phyloP scores from a whole-genome alignment of 2,797 vertebrate genomes.

The Anabas testudineus region DNA sequence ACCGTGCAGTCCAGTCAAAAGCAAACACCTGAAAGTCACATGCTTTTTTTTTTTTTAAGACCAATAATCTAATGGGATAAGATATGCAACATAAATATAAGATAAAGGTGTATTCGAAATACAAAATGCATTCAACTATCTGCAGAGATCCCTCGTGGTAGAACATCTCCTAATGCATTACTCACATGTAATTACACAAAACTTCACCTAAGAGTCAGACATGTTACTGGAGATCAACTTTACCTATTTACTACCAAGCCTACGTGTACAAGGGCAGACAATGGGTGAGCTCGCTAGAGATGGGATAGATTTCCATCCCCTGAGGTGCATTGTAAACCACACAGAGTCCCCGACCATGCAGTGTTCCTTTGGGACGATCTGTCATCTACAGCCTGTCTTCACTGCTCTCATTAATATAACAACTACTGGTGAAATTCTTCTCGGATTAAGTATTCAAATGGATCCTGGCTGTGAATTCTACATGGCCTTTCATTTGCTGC shows the following conservation, averaged over 20 bases:
- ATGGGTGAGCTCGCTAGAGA: slow-evolving; percentile 37
- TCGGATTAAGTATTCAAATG: slow-evolving; percentile 47
- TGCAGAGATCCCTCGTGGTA: neutral
- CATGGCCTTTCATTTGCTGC: slow-evolving; percentile 21
- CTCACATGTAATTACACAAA: slow-evolving; percentile 23
- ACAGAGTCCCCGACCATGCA: slow-evolving; percentile 6
- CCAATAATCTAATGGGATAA: neutral
- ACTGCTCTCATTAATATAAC: slow-evolving; percentile 51
- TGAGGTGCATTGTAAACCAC: slow-evolving; percentile 37
- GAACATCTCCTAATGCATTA: neutral
- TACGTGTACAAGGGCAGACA: slow-evolving; percentile 37
- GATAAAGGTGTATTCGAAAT: neutral
- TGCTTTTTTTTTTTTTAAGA: neutral
- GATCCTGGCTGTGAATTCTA: slow-evolving; percentile 57
- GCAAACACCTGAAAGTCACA: neutral
- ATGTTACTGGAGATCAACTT: slow-evolving; percentile 57
- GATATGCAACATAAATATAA: neutral
- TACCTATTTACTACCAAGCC: slow-evolving; percentile 52
- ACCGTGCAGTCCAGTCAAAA: neutral
- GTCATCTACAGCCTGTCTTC: slow-evolving; percentile 36
- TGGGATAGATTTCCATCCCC: slow-evolving; percentile 63
- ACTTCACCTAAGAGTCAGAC: slow-evolving; percentile 33
- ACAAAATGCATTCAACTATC: neutral
- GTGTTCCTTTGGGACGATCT: slow-evolving; percentile 38
- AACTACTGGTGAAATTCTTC: slow-evolving; percentile 56